Percentiles rank a stretch among this genome's conserved stretches.
These are phyloP conservation scores for Carapus acus DNA, from an alignment of 2,797 vertebrate species.

Conservation along the genomic window DNA sequence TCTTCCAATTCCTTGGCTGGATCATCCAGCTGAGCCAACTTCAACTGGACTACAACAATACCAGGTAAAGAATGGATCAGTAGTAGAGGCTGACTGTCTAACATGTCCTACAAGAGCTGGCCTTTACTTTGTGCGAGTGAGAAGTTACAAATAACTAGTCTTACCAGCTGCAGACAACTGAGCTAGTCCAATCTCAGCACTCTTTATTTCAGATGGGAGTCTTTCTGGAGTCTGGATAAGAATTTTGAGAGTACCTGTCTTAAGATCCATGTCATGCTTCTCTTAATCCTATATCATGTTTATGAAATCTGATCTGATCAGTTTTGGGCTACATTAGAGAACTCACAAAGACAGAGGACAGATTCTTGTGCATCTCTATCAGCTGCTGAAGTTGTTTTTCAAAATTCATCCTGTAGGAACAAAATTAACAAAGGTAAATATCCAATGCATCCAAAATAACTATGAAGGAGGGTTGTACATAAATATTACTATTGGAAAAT, in stretches of 20 bases:
- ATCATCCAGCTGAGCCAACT: constrained; percentile 47
- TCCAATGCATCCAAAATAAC: neutral
- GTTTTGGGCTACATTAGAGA: constrained; percentile 3
- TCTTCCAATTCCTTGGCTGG: constrained; percentile 43
- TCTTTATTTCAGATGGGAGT: constrained; percentile 63
- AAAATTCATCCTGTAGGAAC: constrained; percentile 69
- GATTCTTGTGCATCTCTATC: constrained; percentile 70
- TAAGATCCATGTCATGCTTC: neutral
- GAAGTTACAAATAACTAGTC: constrained; percentile 4
- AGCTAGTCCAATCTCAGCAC: constrained; percentile 49
- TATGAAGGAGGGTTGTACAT: neutral
- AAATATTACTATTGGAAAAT: neutral
- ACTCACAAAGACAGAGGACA: constrained; percentile 71
- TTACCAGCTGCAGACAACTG: constrained; percentile 68
- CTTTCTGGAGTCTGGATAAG: constrained; percentile 57
- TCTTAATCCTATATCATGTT: too few relatives aligned
- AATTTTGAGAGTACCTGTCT: constrained; percentile 10
- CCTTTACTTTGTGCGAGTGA: constrained; percentile 4
- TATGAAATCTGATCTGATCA: too few relatives aligned
- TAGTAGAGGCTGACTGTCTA: neutral
- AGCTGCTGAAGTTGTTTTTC: constrained; percentile 71
- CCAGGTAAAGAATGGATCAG: constrained; percentile 6
- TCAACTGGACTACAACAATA: constrained; percentile 52
- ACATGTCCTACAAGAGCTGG: neutral
- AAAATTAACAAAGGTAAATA: constrained; percentile 7